Evolutionary conservation across 2,113 vertebrate species (phyloP).

Genomic region (Hippocampus barbouri): DNA sequence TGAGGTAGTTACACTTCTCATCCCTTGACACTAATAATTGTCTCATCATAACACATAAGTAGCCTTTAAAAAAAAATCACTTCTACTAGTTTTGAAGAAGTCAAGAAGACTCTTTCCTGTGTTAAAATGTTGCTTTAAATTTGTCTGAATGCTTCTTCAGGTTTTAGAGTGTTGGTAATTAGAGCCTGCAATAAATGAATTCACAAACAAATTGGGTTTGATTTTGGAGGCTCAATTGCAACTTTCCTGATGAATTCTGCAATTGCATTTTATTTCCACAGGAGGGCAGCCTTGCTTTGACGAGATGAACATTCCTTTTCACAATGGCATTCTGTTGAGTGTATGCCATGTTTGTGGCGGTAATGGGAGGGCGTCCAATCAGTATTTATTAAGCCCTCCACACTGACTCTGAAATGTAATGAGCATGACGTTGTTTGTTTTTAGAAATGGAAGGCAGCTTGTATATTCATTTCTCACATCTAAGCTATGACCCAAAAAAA

Average conservation of each 20-base stretch:
- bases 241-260: not conserved
- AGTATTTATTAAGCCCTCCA: not conserved
- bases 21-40: too few relatives aligned
- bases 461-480: not conserved
- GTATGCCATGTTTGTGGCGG: slow-evolving; percentile 19
- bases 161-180: too few relatives aligned
- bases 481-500: slow-evolving; percentile 13
- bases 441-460: not conserved
- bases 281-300: slow-evolving; percentile 47
- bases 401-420: not conserved
- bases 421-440: not conserved
- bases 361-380: not conserved
- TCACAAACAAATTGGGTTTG: not conserved
- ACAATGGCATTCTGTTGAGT: slow-evolving; percentile 21
- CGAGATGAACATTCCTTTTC: slow-evolving; percentile 2
- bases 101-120: too few relatives aligned
- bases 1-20: too few relatives aligned
- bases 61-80: too few relatives aligned
- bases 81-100: too few relatives aligned
- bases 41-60: too few relatives aligned
- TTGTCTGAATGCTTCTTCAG: too few relatives aligned
- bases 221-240: not conserved
- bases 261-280: slow-evolving; percentile 32
- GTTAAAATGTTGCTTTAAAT: too few relatives aligned
- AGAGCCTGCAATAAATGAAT: not conserved